Percentiles rank a stretch among this genome's conserved stretches.
Evolutionary conservation across 2,113 vertebrate species (phyloP).

Genomic region (Phylloscopus trochilus): DNA sequence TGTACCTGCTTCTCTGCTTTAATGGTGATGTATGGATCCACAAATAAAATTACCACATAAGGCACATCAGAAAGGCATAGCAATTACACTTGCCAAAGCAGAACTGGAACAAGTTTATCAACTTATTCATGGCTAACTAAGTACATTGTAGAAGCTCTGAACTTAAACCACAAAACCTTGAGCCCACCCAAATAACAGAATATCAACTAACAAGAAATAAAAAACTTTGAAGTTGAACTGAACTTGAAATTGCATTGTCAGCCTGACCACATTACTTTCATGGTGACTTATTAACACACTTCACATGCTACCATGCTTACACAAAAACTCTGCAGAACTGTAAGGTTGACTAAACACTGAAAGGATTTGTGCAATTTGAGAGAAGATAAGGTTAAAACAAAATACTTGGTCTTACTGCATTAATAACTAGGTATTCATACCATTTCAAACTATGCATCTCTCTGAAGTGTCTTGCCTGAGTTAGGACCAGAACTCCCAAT

Average conservation of each 20-base stretch:
- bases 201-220: neutral
- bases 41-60: neutral
- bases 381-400: neutral
- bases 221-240: neutral
- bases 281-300: neutral
- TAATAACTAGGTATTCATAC: neutral
- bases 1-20: slow-evolving; percentile 14
- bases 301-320: neutral
- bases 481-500: neutral
- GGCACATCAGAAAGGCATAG: neutral
- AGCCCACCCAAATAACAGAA: neutral
- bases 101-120: neutral
- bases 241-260: neutral
- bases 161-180: neutral
- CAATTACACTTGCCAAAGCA: neutral
- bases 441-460: neutral
- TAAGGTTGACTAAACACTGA: neutral
- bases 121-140: neutral
- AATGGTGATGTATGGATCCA: neutral
- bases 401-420: neutral
- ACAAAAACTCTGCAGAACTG: neutral
- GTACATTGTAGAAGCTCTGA: neutral
- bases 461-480: neutral
- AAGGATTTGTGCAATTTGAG: neutral
- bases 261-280: neutral